Conservation (phyloP, 2,797 vertebrate genomes). For the Tragopan temminckii region DNA sequence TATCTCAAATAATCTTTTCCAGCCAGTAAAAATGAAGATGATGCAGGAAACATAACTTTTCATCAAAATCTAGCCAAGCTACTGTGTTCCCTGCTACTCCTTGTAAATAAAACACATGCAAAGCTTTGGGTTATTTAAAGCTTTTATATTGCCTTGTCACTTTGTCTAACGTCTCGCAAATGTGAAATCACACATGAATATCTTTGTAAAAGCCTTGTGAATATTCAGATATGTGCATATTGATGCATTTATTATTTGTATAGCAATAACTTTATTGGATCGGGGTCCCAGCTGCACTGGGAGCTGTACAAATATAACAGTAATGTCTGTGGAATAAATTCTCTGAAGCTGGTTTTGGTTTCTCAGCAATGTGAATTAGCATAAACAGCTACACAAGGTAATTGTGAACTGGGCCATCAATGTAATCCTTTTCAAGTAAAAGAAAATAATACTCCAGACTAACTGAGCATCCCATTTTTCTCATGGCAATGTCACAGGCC, state of each 20-base stretch:
- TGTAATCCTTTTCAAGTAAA: not conserved
- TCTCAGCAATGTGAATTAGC: not conserved
- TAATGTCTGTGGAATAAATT: constrained; percentile 21
- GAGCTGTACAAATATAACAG: constrained; percentile 14
- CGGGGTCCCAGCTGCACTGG: constrained; percentile 46
- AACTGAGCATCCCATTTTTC: not conserved
- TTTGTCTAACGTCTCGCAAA: constrained; percentile 52
- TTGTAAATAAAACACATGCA: constrained; percentile 37
- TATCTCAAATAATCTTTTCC: not conserved
- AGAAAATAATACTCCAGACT: not conserved
- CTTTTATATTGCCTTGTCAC: constrained; percentile 39
- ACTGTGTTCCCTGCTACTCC: not conserved
- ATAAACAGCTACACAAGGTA: constrained; percentile 48
- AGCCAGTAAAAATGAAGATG: constrained; percentile 35
- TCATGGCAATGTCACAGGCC: not conserved
- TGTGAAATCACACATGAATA: constrained; percentile 14
- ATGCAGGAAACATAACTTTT: not conserved
- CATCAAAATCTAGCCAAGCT: not conserved
- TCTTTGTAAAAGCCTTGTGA: constrained; percentile 53
- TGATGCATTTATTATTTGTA: constrained; percentile 62
- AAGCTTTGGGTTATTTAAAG: constrained; percentile 32
- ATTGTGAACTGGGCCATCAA: not conserved
- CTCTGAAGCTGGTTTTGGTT: not conserved
- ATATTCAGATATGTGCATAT: constrained; percentile 61
- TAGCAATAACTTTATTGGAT: constrained; percentile 48